Conservation (phyloP, 2,797 vertebrate species). For the Falco biarmicus region DNA sequence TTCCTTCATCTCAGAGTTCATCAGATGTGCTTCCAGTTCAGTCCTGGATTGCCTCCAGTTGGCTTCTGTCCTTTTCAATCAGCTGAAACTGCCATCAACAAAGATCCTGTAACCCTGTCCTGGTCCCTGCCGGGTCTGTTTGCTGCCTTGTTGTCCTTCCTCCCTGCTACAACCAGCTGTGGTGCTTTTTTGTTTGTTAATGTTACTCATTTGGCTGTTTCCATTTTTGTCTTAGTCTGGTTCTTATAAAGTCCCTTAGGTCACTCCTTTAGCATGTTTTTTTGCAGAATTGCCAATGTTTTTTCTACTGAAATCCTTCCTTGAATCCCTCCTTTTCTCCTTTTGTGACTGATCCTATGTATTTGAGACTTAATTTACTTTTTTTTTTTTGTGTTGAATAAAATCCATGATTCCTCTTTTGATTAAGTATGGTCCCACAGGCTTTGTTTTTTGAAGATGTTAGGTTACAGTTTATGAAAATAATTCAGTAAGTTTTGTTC, state of each 20-base stretch:
- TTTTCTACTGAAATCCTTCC: background rate
- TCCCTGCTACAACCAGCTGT: background rate
- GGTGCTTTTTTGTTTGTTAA: background rate
- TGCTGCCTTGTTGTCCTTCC: background rate
- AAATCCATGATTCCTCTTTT: background rate
- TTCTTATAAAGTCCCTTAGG: background rate
- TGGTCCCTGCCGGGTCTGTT: background rate
- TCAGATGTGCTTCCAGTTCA: background rate
- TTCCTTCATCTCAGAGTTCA: background rate
- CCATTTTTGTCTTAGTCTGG: background rate
- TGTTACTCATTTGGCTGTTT: background rate
- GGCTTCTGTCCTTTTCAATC: background rate
- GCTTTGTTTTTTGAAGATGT: background rate
- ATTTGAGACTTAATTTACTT: background rate
- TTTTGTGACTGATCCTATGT: background rate
- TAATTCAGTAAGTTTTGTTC: background rate
- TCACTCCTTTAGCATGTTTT: background rate
- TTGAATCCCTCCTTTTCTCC: background rate
- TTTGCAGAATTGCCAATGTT: background rate
- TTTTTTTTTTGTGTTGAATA: background rate
- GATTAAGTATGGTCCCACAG: background rate
- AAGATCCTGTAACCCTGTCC: background rate
- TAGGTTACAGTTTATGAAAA: background rate
- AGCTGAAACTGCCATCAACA: background rate
- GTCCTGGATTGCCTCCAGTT: background rate